Evolutionary conservation across 2,888 invertebrate genomes (phyloP).

Genomic region (Cosmorhoe ocellata): DNA sequence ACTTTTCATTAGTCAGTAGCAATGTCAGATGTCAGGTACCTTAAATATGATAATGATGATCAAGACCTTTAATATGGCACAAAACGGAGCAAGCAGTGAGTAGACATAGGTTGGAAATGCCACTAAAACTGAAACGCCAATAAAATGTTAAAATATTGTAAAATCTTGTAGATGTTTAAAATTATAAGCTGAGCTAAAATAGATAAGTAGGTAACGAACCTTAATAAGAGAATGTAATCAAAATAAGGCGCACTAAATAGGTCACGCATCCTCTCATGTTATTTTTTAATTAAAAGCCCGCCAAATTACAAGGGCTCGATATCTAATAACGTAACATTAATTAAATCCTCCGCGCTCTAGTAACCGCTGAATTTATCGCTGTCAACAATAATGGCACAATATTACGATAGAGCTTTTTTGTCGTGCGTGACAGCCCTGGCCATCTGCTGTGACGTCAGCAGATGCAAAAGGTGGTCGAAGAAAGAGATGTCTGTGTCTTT

Average conservation of each 20-base stretch:
- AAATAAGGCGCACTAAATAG: slow-evolving; percentile 15
- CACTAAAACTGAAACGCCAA: no score
- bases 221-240: slow-evolving; percentile 2
- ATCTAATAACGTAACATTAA: slow-evolving; percentile 38
- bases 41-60: no score
- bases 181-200: neutral
- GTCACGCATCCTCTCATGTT: slow-evolving; percentile 26
- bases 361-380: slow-evolving; percentile 34
- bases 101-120: no score
- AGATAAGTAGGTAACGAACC: neutral
- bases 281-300: slow-evolving; percentile 33
- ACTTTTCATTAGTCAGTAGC: no score
- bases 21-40: no score
- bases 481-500: slow-evolving; percentile 15
- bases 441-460: slow-evolving; percentile 50
- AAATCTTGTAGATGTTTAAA: neutral
- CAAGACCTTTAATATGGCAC: no score
- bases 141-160: no score
- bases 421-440: slow-evolving; percentile 55
- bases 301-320: slow-evolving; percentile 33
- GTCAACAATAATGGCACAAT: slow-evolving; percentile 32
- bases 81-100: no score
- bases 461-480: slow-evolving; percentile 42
- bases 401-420: slow-evolving; percentile 32
- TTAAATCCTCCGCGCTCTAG: slow-evolving; percentile 37